Percentiles rank a stretch among this genome's conserved stretches.
phyloP scores from a whole-genome alignment of 2,113 vertebrate species.

The Varanus komodoensis region DNA sequence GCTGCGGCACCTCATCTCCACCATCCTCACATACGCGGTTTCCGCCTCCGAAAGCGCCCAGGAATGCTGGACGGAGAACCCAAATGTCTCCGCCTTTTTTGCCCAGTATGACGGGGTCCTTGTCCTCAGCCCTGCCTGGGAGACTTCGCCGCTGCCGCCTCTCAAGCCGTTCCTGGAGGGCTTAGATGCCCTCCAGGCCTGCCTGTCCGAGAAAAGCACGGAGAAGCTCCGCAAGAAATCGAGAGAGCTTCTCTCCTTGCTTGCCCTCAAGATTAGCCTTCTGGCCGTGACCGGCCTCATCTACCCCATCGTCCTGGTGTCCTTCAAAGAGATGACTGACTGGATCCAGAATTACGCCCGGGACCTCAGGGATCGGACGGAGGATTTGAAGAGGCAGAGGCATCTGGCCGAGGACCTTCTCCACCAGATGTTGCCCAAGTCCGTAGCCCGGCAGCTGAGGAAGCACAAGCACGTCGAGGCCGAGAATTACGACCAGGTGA shows the following conservation, averaged over 20 bases:
- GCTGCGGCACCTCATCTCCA: slow-evolving; percentile 55
- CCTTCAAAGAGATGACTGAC: slow-evolving; percentile 88
- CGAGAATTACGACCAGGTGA: slow-evolving; percentile 89
- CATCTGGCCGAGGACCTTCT: slow-evolving; percentile 86
- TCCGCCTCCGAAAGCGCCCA: slow-evolving; percentile 75
- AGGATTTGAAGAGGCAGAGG: slow-evolving; percentile 83
- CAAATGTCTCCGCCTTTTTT: slow-evolving; percentile 65
- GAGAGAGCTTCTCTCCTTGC: slow-evolving; percentile 72
- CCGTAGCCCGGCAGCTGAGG: slow-evolving; percentile 88
- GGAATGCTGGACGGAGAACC: slow-evolving; percentile 79
- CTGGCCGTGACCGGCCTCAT: slow-evolving; percentile 81
- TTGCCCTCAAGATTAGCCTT: slow-evolving; percentile 83
- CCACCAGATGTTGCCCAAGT: slow-evolving; percentile 91
- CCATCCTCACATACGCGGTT: slow-evolving; percentile 71
- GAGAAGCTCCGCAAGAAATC: slow-evolving; percentile 74
- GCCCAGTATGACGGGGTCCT: slow-evolving; percentile 55
- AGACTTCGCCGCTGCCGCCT: slow-evolving; percentile 43
- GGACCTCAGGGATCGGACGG: slow-evolving; percentile 81
- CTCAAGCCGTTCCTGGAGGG: background rate
- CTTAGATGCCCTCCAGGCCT: slow-evolving; percentile 60
- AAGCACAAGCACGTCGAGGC: slow-evolving; percentile 85
- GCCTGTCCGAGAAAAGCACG: slow-evolving; percentile 73
- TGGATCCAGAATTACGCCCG: slow-evolving; percentile 87
- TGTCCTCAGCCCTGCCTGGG: background rate
- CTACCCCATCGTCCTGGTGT: slow-evolving; percentile 85